phyloP scores from a whole-genome alignment of 1,140 invertebrate species.

The Acromyrmex echinatior region DNA sequence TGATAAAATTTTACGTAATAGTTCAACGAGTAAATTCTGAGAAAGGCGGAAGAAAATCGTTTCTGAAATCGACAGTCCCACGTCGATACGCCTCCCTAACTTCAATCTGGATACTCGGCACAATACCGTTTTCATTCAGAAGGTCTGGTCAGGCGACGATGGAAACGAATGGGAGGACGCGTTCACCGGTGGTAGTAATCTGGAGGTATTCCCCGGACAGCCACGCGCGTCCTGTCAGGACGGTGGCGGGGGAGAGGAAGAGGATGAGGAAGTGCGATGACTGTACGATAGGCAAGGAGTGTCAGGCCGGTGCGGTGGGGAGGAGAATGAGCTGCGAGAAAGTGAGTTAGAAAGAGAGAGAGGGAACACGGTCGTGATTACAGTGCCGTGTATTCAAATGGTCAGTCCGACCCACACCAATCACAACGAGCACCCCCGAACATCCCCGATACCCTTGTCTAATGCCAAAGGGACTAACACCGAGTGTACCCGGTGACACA shows the following conservation, averaged over 20 bases:
- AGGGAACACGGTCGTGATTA: constrained; percentile 83
- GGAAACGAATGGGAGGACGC: constrained; percentile 74
- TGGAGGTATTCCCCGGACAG: constrained; percentile 83
- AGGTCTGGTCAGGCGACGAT: constrained; percentile 72
- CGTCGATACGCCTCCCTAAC: constrained; percentile 53
- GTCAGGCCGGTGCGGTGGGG: constrained; percentile 68
- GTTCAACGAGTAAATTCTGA: not conserved
- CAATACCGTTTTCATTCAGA: constrained; percentile 67
- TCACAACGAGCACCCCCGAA: constrained; percentile 83
- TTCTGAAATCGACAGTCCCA: constrained; percentile 53
- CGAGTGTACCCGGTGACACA: constrained; percentile 64
- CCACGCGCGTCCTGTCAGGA: constrained; percentile 62
- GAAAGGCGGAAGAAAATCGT: constrained; percentile 42
- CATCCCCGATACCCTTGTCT: constrained; percentile 85
- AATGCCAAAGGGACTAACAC: constrained; percentile 83
- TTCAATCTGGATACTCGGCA: constrained; percentile 61
- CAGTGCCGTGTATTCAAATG: constrained; percentile 86
- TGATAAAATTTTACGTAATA: not conserved
- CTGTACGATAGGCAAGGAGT: constrained; percentile 80
- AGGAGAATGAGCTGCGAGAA: constrained; percentile 65
- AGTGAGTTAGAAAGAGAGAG: constrained; percentile 61
- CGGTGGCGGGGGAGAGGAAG: constrained; percentile 10
- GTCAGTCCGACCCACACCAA: constrained; percentile 86
- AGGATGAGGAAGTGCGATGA: constrained; percentile 82
- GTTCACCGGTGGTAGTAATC: constrained; percentile 74